Evolutionary conservation across 2,888 invertebrate genomes (phyloP), one percentile per base, ranked within the genome.

Genomic region (Volucella zonaria): DNA sequence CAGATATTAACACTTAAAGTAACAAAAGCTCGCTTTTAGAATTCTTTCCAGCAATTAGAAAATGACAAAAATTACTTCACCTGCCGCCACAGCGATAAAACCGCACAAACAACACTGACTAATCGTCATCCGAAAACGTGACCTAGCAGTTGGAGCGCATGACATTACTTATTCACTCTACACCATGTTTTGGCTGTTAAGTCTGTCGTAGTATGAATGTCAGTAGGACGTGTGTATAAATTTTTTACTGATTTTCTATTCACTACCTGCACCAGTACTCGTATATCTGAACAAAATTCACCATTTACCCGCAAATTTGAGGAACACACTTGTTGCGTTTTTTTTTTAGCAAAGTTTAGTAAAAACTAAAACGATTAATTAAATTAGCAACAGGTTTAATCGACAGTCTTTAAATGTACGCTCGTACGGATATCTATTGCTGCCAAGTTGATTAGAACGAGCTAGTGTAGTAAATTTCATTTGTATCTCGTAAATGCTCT

Each of bases 71-170:
- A 31, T 31, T 6, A 31, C 31, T 1, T 31, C 6, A 6, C 31
- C 31, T 31, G 31, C 31, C 6, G 31, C 6, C 31, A 31, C 31
- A 31, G 31, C 15, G 15, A 14, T 45, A 54, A 47, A 54, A 52
- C 15, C 18, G 47, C 15, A 8, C 23, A 42, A 14, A 12, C 45
- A 77, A 14, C 40, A 38, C 15, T 45, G 47, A 40, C 58, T 52
- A 54, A 73, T 73, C 38, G 10, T 14, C 15, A 15, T 12, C 54
- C 18, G 10, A 59, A 75, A 75, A 75, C 76, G 52, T 71, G 70
- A 81, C 59, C 70, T 51, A 59, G 66, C 43, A 70, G 58, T 70
- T 80, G 38, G 18, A 67, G 67, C 67, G 59, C 51, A 59, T 45
- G 59, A 31, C 51, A 31, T 18, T 58, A 42, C 31, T 67, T 75